Percentiles rank a stretch among this genome's conserved stretches.
Conservation (phyloP, 2,888 invertebrate species). For the Philaethria dido region DNA sequence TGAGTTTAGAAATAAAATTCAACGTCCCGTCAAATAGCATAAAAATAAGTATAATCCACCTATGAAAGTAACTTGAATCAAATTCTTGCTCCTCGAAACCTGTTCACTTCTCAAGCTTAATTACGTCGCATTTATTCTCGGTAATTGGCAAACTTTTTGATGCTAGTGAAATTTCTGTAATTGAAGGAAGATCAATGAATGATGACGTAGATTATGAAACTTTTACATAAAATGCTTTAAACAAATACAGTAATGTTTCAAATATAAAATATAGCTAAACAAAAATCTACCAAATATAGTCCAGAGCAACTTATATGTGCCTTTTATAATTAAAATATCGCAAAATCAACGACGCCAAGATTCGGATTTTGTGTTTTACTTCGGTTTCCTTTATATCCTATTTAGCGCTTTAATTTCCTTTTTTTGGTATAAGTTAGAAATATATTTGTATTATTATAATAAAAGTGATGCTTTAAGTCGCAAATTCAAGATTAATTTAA, state of each 20-base stretch:
- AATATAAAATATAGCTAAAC: too few species aligned
- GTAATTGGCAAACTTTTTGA: conserved; percentile 40
- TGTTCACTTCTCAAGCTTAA: conserved; percentile 47
- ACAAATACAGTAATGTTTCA: too few species aligned
- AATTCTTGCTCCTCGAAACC: conserved; percentile 46
- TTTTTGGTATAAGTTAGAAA: too few species aligned
- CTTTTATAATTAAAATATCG: background rate
- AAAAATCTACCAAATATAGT: background rate
- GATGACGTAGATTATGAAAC: too few species aligned
- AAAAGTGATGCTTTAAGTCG: too few species aligned
- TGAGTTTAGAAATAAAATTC: too few species aligned
- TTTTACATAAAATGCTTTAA: too few species aligned
- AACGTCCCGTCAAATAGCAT: too few species aligned
- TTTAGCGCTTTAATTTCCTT: background rate
- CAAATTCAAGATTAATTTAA: too few species aligned
- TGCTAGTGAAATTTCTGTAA: conserved; percentile 9
- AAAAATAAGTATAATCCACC: too few species aligned
- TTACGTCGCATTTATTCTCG: conserved; percentile 45
- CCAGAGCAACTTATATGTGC: background rate
- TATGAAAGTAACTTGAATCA: too few species aligned
- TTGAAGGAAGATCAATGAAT: background rate
- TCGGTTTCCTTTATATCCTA: background rate
- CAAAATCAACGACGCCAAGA: conserved; percentile 3
- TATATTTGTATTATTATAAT: too few species aligned
- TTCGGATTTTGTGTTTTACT: background rate